These are phyloP conservation scores for Lithodes maja DNA, from an alignment of 2,888 invertebrate species.

Conservation along the genomic window DNA sequence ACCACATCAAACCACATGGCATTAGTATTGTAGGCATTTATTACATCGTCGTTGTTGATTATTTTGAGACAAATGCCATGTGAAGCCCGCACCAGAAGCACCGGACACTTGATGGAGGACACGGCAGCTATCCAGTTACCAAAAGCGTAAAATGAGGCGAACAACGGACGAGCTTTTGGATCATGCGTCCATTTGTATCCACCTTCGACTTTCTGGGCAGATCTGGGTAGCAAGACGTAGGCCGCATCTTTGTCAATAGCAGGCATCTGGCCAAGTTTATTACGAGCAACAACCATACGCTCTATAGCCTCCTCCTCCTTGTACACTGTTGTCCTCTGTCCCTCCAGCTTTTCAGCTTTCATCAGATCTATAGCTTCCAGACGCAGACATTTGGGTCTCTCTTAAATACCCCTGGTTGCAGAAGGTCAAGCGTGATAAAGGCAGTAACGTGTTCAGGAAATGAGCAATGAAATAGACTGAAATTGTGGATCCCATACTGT, in stretches of 20 bases:
- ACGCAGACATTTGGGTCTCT: not conserved
- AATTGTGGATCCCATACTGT: constrained; percentile 74
- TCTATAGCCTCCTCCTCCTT: constrained; percentile 46
- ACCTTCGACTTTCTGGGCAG: constrained; percentile 23
- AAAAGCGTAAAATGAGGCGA: not conserved
- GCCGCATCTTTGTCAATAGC: constrained; percentile 45
- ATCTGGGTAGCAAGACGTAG: constrained; percentile 40
- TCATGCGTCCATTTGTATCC: constrained; percentile 54
- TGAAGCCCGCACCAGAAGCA: constrained; percentile 30
- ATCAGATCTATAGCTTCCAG: not conserved
- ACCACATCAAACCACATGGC: constrained; percentile 32
- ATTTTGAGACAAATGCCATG: constrained; percentile 11
- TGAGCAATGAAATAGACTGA: constrained; percentile 71
- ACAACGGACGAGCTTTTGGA: constrained; percentile 29
- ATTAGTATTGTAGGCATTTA: constrained; percentile 21
- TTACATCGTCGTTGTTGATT: not conserved
- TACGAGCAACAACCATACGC: constrained; percentile 26
- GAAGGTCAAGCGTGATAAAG: constrained; percentile 31
- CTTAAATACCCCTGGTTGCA: not conserved
- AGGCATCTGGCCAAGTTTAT: not conserved
- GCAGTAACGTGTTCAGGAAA: constrained; percentile 41
- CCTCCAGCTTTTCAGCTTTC: constrained; percentile 18
- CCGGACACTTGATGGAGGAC: constrained; percentile 46
- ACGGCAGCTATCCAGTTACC: not conserved
- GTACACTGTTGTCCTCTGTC: constrained; percentile 10